Evolutionary conservation across 1,140 invertebrate genomes (phyloP).

Genomic region (Drosophila parvula): DNA sequence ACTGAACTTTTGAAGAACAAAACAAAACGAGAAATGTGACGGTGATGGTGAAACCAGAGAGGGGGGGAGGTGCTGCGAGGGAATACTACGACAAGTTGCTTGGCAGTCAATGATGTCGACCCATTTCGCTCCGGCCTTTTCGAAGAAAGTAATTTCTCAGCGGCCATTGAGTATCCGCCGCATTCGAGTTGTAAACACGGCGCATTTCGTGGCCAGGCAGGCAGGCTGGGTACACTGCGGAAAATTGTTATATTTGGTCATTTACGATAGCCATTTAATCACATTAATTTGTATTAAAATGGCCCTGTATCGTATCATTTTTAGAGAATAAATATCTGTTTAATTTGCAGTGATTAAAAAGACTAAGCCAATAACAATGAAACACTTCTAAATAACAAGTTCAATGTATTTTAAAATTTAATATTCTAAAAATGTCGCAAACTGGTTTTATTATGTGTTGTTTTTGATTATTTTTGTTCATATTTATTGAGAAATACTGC

Average conservation of each 20-base stretch:
- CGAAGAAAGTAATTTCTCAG: constrained; percentile 76
- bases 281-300: not conserved
- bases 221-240: constrained; percentile 24
- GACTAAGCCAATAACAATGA: not conserved
- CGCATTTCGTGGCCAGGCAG: constrained; percentile 39
- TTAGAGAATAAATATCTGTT: too few relatives aligned
- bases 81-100: constrained; percentile 42
- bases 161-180: constrained; percentile 44
- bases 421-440: too few relatives aligned
- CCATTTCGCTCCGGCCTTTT: constrained; percentile 61
- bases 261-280: not conserved
- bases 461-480: not conserved
- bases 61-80: constrained; percentile 4
- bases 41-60: not conserved
- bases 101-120: constrained; percentile 67
- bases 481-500: too few relatives aligned
- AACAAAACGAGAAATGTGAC: constrained; percentile 47
- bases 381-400: not conserved
- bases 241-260: not conserved
- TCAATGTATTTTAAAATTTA: too few relatives aligned
- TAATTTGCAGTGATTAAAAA: not conserved
- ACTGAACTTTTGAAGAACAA: constrained; percentile 62
- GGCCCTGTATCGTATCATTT: too few relatives aligned
- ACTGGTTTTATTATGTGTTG: not conserved
- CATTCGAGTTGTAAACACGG: constrained; percentile 41